Evolutionary conservation across 30 jellyfish, hydroid and myxozoan species (phyloP), one percentile per base, ranked within the genome.

Genomic region (Aurelia aurita): DNA sequence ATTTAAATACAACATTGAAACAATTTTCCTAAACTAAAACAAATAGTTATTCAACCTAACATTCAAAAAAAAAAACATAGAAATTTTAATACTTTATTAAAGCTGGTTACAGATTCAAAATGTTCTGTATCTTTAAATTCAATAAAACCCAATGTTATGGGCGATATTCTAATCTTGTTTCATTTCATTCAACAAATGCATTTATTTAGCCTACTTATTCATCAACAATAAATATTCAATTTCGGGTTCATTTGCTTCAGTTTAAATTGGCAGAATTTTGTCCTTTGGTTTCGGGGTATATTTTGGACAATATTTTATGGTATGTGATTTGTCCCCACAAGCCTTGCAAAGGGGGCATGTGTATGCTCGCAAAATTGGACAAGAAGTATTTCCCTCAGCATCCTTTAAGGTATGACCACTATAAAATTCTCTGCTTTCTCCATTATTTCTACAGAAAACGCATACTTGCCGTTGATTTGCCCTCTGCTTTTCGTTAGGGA

Each of bases 331-430:
- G 83, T 95, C 97, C 13, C 99, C 99, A 54, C 89, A 86, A 13
- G 99, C 97, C 61, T 95, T 95, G 88, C 99, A 95, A 11, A 95
- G 88, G 79, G 99, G 99, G 72, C 99, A 95, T 2, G 99, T 95
- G 89, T 95, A 95, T 7, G 99, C 99, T 49, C 99, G 58, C 59
- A 95, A 66, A 70, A 95, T 95, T 20, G 99, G 99, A 66, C 99
- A 95, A 25, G 97, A 76, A 2, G 99, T 95, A 55, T 95, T 95
- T 20, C 99, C 99, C 28, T 95, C 99, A 31, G 91, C 85, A 64
- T 95, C 96, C 68, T 95, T 95, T 77, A 95, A 63, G 7, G 97
- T 95, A 64, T 95, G 99, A 23, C 98, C 90, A 67, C 97, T 95
- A 90, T 95, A 95, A 72, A 95, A 89, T 84, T 95, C 99, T 25